A percentile compares a stretch with the other conserved stretches of the same genome.
phyloP scores from a whole-genome alignment of 2,113 vertebrate genomes.

The Leptocoma aspasia region DNA sequence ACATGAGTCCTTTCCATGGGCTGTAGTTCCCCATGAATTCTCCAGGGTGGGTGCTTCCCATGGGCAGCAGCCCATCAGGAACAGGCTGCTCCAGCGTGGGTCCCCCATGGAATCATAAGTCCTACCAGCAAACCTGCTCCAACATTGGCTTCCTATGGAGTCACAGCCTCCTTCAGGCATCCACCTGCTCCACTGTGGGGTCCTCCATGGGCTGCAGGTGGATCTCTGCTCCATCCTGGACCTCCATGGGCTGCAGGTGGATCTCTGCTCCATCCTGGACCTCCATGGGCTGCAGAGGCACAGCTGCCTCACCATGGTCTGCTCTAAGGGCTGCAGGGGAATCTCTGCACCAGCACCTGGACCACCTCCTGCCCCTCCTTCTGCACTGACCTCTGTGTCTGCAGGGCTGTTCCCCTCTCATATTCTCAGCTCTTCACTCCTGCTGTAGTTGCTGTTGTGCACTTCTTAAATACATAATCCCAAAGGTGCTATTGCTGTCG shows the following conservation, averaged over 20 bases:
- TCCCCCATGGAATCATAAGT: neutral
- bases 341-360: fast-evolving
- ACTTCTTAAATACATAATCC: neutral
- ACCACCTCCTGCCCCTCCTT: neutral
- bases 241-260: neutral
- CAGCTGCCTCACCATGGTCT: neutral
- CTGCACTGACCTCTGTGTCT: neutral
- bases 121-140: neutral
- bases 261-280: neutral
- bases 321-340: fast-evolving
- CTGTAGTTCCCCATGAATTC: neutral
- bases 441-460: neutral
- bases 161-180: neutral
- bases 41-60: neutral
- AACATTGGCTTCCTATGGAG: fast-evolving
- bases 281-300: neutral
- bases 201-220: neutral
- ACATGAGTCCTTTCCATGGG: neutral
- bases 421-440: neutral
- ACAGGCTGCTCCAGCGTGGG: fast-evolving
- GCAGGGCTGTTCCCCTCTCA: neutral
- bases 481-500: fast-evolving
- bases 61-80: neutral
- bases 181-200: neutral
- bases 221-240: neutral